Percentiles rank a stretch among this genome's conserved stretches.
Evolutionary conservation across 2,113 vertebrate species (phyloP).

Genomic region (Phylloscopus trochilus): DNA sequence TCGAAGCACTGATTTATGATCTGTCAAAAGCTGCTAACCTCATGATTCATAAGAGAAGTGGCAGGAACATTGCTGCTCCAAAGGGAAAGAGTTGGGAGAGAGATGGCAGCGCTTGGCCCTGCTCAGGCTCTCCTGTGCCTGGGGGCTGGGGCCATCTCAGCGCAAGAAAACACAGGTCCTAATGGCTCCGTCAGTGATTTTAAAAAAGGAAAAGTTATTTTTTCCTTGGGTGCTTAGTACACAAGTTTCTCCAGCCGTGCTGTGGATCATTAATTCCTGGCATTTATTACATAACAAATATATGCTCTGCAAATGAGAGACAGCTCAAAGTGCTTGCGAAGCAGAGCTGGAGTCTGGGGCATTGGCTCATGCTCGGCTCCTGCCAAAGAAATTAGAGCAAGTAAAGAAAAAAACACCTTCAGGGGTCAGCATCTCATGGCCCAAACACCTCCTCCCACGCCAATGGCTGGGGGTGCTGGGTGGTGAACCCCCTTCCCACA

Average conservation of each 20-base stretch:
- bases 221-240: constrained; percentile 64
- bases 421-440: not conserved
- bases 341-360: constrained; percentile 14
- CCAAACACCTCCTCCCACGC: accelerated
- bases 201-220: constrained; percentile 37
- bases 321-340: not conserved
- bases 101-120: not conserved
- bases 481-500: accelerated
- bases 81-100: not conserved
- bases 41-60: constrained; percentile 76
- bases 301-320: constrained; percentile 67
- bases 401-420: not conserved
- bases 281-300: constrained; percentile 71
- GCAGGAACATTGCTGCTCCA: constrained; percentile 53
- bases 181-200: constrained; percentile 49
- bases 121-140: not conserved
- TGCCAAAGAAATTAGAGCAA: not conserved
- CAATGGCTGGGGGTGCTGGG: not conserved
- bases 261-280: constrained; percentile 73
- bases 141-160: not conserved
- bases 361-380: not conserved
- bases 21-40: constrained; percentile 77
- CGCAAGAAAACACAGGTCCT: not conserved
- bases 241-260: constrained; percentile 54
- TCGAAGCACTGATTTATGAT: constrained; percentile 81